phyloP scores from a whole-genome alignment of 1,140 invertebrate genomes.

The Fopius arisanus region DNA sequence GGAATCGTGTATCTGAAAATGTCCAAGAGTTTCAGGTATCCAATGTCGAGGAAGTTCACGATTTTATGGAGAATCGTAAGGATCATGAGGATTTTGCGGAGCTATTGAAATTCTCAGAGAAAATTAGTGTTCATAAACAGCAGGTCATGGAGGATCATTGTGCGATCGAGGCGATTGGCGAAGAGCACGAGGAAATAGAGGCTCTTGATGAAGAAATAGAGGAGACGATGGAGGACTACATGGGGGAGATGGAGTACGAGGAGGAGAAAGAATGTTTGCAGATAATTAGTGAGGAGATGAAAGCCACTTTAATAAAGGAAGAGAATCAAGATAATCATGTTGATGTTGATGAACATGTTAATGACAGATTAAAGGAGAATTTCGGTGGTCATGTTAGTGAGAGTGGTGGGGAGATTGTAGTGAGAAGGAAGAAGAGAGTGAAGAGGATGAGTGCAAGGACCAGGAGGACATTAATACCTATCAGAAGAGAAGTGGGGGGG shows the following conservation, averaged over 20 bases:
- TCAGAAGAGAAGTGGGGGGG: conserved; percentile 49
- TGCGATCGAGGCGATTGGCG: not conserved
- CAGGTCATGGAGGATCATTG: not conserved
- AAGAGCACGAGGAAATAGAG: conserved; percentile 2
- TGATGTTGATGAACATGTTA: conserved; percentile 9
- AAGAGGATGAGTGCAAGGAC: conserved; percentile 35
- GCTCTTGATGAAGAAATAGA: conserved; percentile 15
- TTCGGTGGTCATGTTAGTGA: not conserved
- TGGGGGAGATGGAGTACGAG: conserved; percentile 12
- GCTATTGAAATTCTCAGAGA: not conserved
- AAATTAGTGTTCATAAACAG: not conserved
- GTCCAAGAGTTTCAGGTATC: no score
- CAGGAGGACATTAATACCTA: conserved; percentile 57
- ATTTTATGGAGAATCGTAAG: not conserved
- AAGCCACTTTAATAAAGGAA: conserved; percentile 29
- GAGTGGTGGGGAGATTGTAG: not conserved
- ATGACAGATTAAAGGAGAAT: not conserved
- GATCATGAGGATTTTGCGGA: not conserved
- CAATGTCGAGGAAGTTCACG: not conserved
- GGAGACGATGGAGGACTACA: not conserved
- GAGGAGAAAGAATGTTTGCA: conserved; percentile 15
- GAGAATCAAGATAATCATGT: conserved; percentile 31
- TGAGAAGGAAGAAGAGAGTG: conserved; percentile 18
- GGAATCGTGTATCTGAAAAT: no score
- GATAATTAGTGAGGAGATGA: conserved; percentile 28